phyloP scores from a whole-genome alignment of 2,888 invertebrate genomes.

The Pachydiplax longipennis region DNA sequence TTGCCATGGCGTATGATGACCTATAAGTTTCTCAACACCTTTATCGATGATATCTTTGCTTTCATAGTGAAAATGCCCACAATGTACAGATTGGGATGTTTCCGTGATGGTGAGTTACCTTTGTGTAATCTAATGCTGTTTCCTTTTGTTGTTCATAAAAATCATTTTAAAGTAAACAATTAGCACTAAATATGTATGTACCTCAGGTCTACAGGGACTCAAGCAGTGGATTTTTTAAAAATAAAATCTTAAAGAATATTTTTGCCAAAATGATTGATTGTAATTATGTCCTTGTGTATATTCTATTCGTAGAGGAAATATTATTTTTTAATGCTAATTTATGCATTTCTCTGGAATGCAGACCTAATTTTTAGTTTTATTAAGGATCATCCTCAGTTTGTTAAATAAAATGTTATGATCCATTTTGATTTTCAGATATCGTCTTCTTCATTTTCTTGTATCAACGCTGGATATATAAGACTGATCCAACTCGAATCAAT shows the following conservation, averaged over 20 bases:
- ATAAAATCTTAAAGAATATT: background rate
- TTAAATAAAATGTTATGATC: too few relatives aligned
- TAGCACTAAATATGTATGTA: too few relatives aligned
- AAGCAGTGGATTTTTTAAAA: too few relatives aligned
- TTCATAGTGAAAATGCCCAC: constrained; percentile 99
- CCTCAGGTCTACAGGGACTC: too few relatives aligned
- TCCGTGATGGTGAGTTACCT: constrained; percentile 80
- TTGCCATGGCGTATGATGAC: constrained; percentile 99
- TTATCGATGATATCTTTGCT: constrained; percentile 99
- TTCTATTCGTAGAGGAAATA: too few relatives aligned
- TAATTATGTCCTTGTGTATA: too few relatives aligned
- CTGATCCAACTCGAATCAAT: constrained; percentile 92
- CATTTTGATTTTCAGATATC: constrained; percentile 74
- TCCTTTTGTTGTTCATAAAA: background rate
- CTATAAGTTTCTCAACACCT: constrained; percentile 98
- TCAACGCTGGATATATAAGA: constrained; percentile 98
- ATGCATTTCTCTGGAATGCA: too few relatives aligned
- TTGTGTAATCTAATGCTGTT: background rate
- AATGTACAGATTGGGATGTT: constrained; percentile 96
- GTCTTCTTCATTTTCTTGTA: constrained; percentile 99
- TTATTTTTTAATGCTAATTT: too few relatives aligned
- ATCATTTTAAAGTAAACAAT: background rate
- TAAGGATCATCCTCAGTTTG: too few relatives aligned
- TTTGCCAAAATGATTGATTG: too few relatives aligned
- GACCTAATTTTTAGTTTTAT: too few relatives aligned